Evolutionary conservation across 2,113 vertebrate species (phyloP).

Genomic region (Pteruthius melanotis): DNA sequence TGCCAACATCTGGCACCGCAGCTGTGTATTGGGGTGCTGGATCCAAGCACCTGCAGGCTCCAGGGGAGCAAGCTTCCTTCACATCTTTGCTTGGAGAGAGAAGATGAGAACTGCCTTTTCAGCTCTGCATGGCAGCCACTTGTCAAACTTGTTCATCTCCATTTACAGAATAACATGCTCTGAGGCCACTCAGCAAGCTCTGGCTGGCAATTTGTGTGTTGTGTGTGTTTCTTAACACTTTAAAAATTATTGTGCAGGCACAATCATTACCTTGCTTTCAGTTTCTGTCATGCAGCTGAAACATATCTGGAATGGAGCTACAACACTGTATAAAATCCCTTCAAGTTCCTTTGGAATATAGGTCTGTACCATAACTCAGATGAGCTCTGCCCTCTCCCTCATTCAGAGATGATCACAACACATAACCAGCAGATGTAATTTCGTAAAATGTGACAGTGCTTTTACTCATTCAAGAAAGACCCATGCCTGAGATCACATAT

Average conservation of each 20-base stretch:
- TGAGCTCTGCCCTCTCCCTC: conserved; percentile 24
- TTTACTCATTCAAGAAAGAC: conserved; percentile 40
- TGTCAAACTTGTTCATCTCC: neutral
- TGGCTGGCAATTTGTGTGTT: neutral
- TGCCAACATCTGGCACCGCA: neutral
- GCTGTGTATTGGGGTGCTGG: too few relatives aligned
- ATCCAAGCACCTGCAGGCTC: fast-evolving
- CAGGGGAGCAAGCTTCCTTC: neutral
- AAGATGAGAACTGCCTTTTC: neutral
- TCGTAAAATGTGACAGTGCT: neutral
- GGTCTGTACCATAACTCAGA: neutral
- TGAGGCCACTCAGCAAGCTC: neutral
- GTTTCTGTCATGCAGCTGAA: neutral
- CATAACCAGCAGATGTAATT: conserved; percentile 22
- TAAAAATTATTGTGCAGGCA: neutral
- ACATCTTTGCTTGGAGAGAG: neutral
- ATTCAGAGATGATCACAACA: neutral
- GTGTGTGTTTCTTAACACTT: neutral
- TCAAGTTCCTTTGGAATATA: neutral
- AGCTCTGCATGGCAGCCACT: neutral
- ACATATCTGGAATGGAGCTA: neutral
- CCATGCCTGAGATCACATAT: neutral
- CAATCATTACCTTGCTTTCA: neutral
- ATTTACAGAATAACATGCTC: neutral
- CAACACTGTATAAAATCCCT: neutral